Evolutionary conservation across 2,888 invertebrate genomes (phyloP).

Genomic region (Andrena marginata): DNA sequence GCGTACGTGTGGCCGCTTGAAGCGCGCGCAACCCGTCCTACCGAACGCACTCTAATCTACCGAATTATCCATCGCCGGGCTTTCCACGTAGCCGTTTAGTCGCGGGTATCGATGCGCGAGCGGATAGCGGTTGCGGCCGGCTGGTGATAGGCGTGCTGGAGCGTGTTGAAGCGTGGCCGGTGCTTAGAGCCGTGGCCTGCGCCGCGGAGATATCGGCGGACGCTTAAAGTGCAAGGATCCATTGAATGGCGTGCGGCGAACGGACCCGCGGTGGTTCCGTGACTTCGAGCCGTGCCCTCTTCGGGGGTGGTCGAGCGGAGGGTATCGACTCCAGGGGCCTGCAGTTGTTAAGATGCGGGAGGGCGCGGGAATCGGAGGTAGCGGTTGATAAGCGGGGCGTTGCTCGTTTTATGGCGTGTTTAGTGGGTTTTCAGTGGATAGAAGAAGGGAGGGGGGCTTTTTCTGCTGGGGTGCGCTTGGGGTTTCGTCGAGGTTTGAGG

Average conservation of each 20-base stretch:
- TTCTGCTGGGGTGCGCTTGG: too few species aligned
- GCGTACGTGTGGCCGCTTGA: constrained; percentile 51
- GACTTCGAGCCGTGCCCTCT: constrained; percentile 4
- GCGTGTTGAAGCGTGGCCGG: constrained; percentile 9
- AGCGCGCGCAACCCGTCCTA: constrained; percentile 59
- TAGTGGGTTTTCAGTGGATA: background rate
- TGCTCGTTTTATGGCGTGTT: background rate
- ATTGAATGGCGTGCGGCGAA: constrained; percentile 57
- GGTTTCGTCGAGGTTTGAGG: too few species aligned
- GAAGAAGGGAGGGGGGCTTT: too few species aligned
- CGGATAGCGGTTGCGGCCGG: background rate
- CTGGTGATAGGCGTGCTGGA: background rate
- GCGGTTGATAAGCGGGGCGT: background rate
- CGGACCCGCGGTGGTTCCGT: constrained; percentile 28
- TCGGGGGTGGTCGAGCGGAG: constrained; percentile 46
- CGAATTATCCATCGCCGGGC: constrained; percentile 64
- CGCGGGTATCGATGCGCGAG: constrained; percentile 52
- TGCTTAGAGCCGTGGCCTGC: background rate
- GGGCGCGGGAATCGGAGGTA: background rate
- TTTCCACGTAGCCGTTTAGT: constrained; percentile 45
- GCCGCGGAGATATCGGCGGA: background rate
- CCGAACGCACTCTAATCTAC: constrained; percentile 63
- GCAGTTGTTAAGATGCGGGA: constrained; percentile 52
- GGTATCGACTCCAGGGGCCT: constrained; percentile 31
- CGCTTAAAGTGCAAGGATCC: constrained; percentile 32